Evolutionary conservation across 2,888 invertebrate species (phyloP), one percentile per base, ranked within the genome.

Genomic region (Agrotis exclamationis): DNA sequence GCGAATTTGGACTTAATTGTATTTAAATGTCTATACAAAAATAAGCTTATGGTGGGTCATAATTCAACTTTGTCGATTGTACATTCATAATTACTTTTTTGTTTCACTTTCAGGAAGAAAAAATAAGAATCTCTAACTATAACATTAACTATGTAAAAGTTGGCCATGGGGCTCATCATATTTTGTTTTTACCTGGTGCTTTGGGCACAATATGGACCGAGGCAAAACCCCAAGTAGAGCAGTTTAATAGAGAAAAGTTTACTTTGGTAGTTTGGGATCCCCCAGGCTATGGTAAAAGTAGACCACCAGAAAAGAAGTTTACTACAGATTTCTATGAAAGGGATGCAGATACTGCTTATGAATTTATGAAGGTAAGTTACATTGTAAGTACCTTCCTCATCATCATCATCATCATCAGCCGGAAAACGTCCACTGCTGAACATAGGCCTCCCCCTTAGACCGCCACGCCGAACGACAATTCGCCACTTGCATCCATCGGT

Each of bases 221-320:
- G 90, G 99, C 98, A 87, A 97, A 97, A 79, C 98, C 98, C 0
- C 98, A 98, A 93, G 95, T 98, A 14, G 97, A 97, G 84, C 96
- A 97, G 66, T 93, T 98, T 45, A 95, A 97, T 87, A 93, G 91
- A 76, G 92, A 96, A 3, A 96, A 97, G 86, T 97, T 97, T 81
- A 97, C 97, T 1, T 80, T 98, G 33, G 91, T 98, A 6, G 98
- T 97, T 0, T 98, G 98, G 98, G 99, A 99, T 92, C 98, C 99
- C 0, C 98, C 98, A 0, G 99, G 99, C 0, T 99, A 98, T 94
- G 99, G 99, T 1, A 97, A 97, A 75, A 98, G 98, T 73, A 96
- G 97, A 77, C 99, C 98, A 0, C 98, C 98, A 0, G 94, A 97
- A 39, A 96, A 98, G 79, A 95, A 97, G 20, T 99, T 98, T 89